Base-by-base conservation (phyloP, 1,140 invertebrate genomes). In the Drosophila asahinai region DNA sequence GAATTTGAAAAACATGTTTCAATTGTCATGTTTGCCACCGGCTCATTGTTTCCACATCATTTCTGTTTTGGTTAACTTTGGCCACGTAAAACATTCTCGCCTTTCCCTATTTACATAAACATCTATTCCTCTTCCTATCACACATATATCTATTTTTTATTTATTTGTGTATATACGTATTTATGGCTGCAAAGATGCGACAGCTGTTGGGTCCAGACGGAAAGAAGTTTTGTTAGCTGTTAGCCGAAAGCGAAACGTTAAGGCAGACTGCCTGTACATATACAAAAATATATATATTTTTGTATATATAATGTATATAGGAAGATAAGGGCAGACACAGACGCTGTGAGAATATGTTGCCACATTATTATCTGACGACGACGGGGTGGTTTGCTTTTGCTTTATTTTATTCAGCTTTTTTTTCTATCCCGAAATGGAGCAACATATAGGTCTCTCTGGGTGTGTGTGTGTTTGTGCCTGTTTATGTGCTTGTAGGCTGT, bases 401-500 rank as follows among this genome's bases (percentile, higher is more conserved):
- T 72, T 60, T 72, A 30, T 59, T 60, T 43, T 59, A 38, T 36
- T 64, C 42, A 6, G 45, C 9, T 61, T 60, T 64, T 40, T 36
- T 58, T 76, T 67, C 61, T 60, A 55, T 59, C 43, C 43, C 49
- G 77, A 72, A 67, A 81, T 81, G 78, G 74, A 64, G 75, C 80
- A 80, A 30, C 54, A 58, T 51, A 43, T 66, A 49, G 57, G 38
- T 61, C 54, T 65, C 17, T 12, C 33, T 67, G n/a, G 58, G 57
- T 60, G 74, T 66, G 64, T 66, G 64, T 84, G 47, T 81, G 63
- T 65, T 57, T 76, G 71, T 51, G 65, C 33, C 33, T 78, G 81
- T 90, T 82, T 90, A 86, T 89, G 38, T 89, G 84, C 84, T 89
- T 87, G 86, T 90, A 90, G 86, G 86, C 86, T 90, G 86, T 90